Evolutionary conservation across 2,888 invertebrate species (phyloP).

Genomic region (Drosophila diplacantha): DNA sequence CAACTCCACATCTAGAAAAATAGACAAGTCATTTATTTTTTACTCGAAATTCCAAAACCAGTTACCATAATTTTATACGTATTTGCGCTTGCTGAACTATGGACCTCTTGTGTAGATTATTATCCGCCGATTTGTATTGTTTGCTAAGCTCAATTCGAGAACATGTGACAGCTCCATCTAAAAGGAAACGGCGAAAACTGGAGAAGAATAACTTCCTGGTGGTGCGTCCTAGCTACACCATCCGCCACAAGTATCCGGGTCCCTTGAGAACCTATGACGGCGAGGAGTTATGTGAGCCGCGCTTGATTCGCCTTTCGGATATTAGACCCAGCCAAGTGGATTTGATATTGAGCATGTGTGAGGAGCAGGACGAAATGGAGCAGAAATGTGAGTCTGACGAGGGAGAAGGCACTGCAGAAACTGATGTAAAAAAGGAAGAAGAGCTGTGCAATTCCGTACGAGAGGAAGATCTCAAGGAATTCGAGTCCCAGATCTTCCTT

Average conservation of each 20-base stretch:
- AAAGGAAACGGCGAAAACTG: too few species aligned
- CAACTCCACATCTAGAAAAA: neutral
- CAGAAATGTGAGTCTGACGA: neutral
- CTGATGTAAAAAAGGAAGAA: neutral
- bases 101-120: conserved; percentile 32
- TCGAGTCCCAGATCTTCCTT: neutral
- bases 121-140: conserved; percentile 28
- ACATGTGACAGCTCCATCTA: neutral
- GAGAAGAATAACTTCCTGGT: neutral
- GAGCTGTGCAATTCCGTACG: neutral
- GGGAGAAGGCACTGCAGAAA: neutral
- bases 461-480: neutral
- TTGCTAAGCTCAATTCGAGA: neutral
- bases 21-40: too few species aligned
- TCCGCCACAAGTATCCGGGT: conserved; percentile 49
- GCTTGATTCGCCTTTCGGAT: conserved; percentile 48
- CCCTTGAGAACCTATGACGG: conserved; percentile 56
- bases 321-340: conserved; percentile 13
- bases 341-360: neutral
- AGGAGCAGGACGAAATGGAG: neutral
- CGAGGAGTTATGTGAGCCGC: conserved; percentile 38
- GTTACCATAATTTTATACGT: neutral
- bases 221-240: conserved; percentile 33
- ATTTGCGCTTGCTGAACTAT: conserved; percentile 9
- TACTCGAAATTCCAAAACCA: neutral